Percentiles rank a stretch among this genome's conserved stretches.
Evolutionary conservation across 2,113 vertebrate genomes (phyloP).

Genomic region (human (Homo sapiens)): DNA sequence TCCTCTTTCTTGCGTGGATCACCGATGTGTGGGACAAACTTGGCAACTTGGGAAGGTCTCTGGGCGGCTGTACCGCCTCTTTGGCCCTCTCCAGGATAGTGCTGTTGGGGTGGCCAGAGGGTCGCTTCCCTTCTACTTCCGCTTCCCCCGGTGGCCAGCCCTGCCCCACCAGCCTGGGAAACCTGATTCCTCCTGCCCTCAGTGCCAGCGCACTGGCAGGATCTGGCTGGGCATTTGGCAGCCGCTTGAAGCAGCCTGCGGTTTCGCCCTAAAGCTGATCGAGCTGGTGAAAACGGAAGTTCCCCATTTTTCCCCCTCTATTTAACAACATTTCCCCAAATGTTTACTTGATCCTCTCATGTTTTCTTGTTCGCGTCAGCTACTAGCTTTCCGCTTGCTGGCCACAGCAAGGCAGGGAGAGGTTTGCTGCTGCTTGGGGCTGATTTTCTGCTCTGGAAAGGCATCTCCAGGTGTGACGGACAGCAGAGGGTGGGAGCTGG

Average conservation of each 20-base stretch:
- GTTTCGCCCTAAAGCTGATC: neutral
- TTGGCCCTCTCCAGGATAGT: neutral
- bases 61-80: neutral
- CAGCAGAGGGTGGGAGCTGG: neutral
- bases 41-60: neutral
- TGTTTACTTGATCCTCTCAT: neutral
- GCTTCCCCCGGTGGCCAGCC: neutral
- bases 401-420: neutral
- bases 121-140: neutral
- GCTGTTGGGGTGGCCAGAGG: neutral
- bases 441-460: neutral
- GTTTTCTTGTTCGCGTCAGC: neutral
- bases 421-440: neutral
- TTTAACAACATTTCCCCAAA: neutral
- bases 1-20: neutral
- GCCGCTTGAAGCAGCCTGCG: fast-evolving
- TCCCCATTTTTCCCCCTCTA: neutral
- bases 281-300: slow-evolving; percentile 7
- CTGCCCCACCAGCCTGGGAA: neutral
- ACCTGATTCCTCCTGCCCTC: neutral
- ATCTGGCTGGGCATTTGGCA: neutral
- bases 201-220: neutral
- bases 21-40: neutral
- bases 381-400: neutral
- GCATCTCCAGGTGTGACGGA: neutral